Evolutionary conservation across 2,113 vertebrate genomes (phyloP).

Genomic region (Syngnathoides biaculeatus): DNA sequence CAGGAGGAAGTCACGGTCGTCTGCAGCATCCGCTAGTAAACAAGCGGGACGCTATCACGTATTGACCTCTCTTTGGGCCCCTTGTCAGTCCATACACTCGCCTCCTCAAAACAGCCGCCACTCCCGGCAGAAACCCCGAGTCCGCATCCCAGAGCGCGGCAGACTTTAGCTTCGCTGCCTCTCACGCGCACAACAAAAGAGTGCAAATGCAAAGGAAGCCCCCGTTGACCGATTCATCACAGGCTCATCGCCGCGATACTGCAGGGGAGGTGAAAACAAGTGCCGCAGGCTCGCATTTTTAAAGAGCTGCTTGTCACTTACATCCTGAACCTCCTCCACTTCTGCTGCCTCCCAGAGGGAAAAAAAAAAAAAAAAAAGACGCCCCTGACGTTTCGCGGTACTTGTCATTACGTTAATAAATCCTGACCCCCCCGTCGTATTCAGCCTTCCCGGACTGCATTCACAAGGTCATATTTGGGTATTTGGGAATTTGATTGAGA

Average conservation of each 20-base stretch:
- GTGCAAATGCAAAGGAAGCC: conserved; percentile 5
- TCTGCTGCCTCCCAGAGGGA: conserved; percentile 4
- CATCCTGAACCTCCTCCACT: conserved; percentile 3
- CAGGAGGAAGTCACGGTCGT: conserved; percentile 43
- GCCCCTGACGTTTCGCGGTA: not conserved
- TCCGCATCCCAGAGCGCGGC: conserved; percentile 20
- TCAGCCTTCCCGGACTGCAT: not conserved
- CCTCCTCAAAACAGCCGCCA: conserved; percentile 34
- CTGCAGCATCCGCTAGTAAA: conserved; percentile 51
- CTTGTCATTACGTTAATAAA: not conserved
- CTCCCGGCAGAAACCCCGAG: conserved; percentile 42
- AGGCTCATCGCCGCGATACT: conserved; percentile 1
- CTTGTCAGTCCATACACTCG: conserved; percentile 42
- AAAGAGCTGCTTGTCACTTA: conserved; percentile 15
- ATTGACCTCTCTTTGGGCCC: conserved; percentile 63
- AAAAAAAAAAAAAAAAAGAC: not conserved
- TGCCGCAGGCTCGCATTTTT: conserved; percentile 24
- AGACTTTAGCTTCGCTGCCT: conserved; percentile 24
- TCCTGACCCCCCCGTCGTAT: not conserved
- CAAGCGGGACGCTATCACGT: conserved; percentile 36
- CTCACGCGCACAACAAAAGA: conserved; percentile 20
- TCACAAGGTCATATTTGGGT: not conserved
- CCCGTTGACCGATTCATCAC: conserved; percentile 10
- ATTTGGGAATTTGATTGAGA: not conserved
- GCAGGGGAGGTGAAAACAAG: conserved; percentile 17